Evolutionary conservation across 2,113 vertebrate species (phyloP), one percentile per base, ranked within the genome.

Genomic region (Hyla sarda): DNA sequence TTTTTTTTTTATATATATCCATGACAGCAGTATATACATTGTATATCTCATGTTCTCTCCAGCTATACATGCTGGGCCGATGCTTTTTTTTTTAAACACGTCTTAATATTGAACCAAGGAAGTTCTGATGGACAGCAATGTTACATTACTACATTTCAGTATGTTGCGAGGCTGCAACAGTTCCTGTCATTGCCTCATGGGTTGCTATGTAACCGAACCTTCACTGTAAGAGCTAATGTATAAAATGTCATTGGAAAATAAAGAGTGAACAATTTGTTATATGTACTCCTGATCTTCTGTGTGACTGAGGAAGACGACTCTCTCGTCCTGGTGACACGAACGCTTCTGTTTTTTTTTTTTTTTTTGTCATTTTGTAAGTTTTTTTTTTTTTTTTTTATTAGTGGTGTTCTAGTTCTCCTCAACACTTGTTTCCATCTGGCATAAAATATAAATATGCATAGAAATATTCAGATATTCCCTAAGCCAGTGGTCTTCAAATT

Each of bases 151-250:
- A 52, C 19, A 37, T 84, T 84, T 84, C 82, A 47, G 23, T 84
- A 62, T 65, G 37, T 48, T 84, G 72, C 2, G 25, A 52, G 50
- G 76, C 48, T 10, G 77, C 77, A 79, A 79, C 52, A 78, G 28
- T 11, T 52, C 56, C 73, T 32, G 21, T 79, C 84, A 73, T 71
- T 72, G 32, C 84, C 34, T 81, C 77, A 81, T 73, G 75, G 84
- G 84, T 86, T 86, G 76, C 84, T 81, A 80, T 86, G 84, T 86
- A 86, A 86, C 84, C 84, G 77, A 71, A 56, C 48, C 48, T 79
- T 86, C 76, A 86, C 67, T 86, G 76, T 86, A 86, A 86, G 84
- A 79, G 76, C 76, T 80, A 81, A 80, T 86, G 84, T 86, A 81
- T 86, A 86, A 86, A 69, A 60, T 86, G 84, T 73, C 65, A 60